Percentiles rank a stretch among this genome's conserved stretches.
These are phyloP conservation scores for Gisinianus flammeolus DNA, from an alignment of 2,888 invertebrate genomes.

Conservation along the genomic window DNA sequence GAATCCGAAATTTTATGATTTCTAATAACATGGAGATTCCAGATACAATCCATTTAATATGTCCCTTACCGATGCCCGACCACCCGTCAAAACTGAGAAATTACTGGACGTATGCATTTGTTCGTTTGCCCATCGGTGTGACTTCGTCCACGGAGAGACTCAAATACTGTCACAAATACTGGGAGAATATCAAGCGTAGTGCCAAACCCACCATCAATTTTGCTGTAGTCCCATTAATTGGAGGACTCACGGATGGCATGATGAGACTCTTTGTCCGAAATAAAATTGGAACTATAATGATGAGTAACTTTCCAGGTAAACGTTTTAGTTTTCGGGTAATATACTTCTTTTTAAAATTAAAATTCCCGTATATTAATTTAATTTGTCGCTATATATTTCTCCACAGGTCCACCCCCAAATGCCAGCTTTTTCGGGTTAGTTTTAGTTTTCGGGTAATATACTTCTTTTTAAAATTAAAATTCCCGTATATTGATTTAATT, in stretches of 20 bases:
- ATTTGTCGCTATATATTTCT: no score
- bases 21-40: conserved; percentile 46
- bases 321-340: background rate
- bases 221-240: conserved; percentile 22
- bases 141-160: conserved; percentile 4
- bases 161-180: background rate
- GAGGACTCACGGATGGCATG: conserved; percentile 24
- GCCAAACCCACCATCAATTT: conserved; percentile 6
- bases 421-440: background rate
- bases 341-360: background rate
- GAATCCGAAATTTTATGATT: conserved; percentile 51
- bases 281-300: conserved; percentile 21
- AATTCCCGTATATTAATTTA: background rate
- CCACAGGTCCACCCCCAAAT: conserved; percentile 8
- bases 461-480: background rate
- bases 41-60: conserved; percentile 47
- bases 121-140: conserved; percentile 22
- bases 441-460: background rate
- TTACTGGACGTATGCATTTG: conserved; percentile 37
- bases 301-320: conserved; percentile 40
- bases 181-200: background rate
- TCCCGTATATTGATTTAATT: background rate
- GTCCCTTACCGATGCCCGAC: conserved; percentile 47
- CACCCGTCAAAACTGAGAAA: conserved; percentile 50
- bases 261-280: conserved; percentile 15